Base-by-base conservation (phyloP, 2,113 vertebrate species). In the Laterallus jamaicensis region DNA sequence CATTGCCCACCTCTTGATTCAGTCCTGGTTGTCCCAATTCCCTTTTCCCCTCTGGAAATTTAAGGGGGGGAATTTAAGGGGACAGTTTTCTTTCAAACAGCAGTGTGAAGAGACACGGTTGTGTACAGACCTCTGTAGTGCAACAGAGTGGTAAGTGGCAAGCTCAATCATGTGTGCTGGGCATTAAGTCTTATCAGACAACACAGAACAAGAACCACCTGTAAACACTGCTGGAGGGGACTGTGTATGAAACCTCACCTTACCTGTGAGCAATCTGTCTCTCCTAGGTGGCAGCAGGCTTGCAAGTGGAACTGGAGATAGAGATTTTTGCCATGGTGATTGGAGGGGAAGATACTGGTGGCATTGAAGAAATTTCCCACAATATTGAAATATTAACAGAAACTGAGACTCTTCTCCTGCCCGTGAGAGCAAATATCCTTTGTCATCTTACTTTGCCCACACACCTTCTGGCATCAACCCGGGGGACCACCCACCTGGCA, bases 371-470 rank as follows among this genome's bases (percentile, higher is more conserved):
- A 68, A n/a, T 99, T 94, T 97, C 95, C 17, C 95, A 98, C 40
- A 95, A 97, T 47, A 97, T 99, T 59, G 95, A 98, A 97, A 99
- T 99, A 94, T 49, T 97, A 76, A 99, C 98, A 14, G 99, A 99
- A 93, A 97, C 93, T 11, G 98, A 99, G 35, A 97, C 98, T 67
- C 92, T 99, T 47, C 97, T 98, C 92, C 97, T 99, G 80, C 98
- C 99, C 1, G 98, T 99, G 95, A 98, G 97, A 94, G 99, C 99
- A 92, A 98, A 99, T 99, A 99, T 99, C 99, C 98, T 99, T 98
- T 95, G 9, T 24, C 63, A 39, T 39, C 35, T 74, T 68, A 35
- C 32, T 66, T 82, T 70, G 39, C 20, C 11, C 17, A 31, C 10
- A 5, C 9, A 16, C 10, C 26, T 82, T 50, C 42, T 39, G 60